Evolutionary conservation across 2,888 invertebrate species (phyloP).

Genomic region (Hypolimnas misippus): DNA sequence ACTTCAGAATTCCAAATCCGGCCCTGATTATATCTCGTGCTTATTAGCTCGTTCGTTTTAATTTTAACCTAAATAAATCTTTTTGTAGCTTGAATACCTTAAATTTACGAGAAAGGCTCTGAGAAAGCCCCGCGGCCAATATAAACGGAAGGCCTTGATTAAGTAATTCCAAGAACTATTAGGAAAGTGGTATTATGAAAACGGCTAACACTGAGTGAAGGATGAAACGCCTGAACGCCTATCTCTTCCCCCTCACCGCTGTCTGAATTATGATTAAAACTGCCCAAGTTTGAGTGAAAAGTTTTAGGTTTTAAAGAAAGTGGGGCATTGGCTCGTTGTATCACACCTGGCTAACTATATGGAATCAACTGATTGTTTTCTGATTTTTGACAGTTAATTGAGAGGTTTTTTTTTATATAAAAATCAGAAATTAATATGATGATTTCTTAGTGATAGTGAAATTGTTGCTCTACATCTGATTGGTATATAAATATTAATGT

Average conservation of each 20-base stretch:
- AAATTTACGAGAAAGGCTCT: background rate
- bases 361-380: background rate
- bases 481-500: no score
- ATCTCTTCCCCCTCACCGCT: constrained; percentile 8
- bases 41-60: background rate
- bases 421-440: no score
- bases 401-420: no score
- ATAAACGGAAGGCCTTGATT: constrained; percentile 12
- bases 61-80: background rate
- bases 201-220: constrained; percentile 23
- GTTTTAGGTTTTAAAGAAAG: constrained; percentile 7
- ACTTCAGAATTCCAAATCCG: background rate
- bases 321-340: background rate
- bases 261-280: constrained; percentile 31
- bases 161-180: constrained; percentile 38
- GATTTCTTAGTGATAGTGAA: no score
- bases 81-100: background rate
- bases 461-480: no score
- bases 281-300: constrained; percentile 17
- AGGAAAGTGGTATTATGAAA: constrained; percentile 31
- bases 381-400: no score
- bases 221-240: constrained; percentile 5
- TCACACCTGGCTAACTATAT: no score
- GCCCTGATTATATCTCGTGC: background rate
- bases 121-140: constrained; percentile 2